Conservation (phyloP, 2,797 vertebrate species). For the Sarcophilus harrisii region DNA sequence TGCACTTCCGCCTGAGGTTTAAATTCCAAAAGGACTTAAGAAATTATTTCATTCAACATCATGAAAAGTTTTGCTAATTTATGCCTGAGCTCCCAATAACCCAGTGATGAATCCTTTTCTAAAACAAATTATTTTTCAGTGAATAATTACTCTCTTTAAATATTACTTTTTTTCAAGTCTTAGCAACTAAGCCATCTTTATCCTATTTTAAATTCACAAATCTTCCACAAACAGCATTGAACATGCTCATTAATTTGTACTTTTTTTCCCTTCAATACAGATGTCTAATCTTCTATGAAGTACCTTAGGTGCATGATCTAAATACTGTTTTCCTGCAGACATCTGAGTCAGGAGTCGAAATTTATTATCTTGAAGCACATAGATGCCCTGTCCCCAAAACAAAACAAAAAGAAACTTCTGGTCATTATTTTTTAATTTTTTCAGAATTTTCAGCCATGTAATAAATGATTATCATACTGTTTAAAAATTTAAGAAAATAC, state of each 20-base stretch:
- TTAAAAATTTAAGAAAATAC: neutral
- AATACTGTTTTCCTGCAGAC: conserved; percentile 95
- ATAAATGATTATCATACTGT: neutral
- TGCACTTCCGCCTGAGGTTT: neutral
- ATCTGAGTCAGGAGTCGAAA: conserved; percentile 94
- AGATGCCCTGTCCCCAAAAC: conserved; percentile 90
- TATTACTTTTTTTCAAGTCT: neutral
- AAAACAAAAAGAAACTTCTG: conserved; percentile 43
- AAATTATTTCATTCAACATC: neutral
- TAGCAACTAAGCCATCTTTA: neutral
- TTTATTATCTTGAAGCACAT: conserved; percentile 97
- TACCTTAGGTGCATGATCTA: conserved; percentile 97
- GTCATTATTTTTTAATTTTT: conserved; percentile 28
- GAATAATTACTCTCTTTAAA: neutral
- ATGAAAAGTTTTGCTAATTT: conserved; percentile 11
- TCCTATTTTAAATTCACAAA: conserved; percentile 45
- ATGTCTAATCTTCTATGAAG: conserved; percentile 44
- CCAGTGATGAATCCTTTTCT: neutral
- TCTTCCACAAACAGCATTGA: neutral
- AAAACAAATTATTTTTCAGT: conserved; percentile 9
- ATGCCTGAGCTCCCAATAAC: conserved; percentile 40
- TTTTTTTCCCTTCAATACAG: conserved; percentile 27
- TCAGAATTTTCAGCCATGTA: neutral
- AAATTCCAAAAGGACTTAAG: neutral
- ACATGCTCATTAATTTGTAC: conserved; percentile 26